Evolutionary conservation across 2,888 invertebrate species (phyloP).

Genomic region (Norana najaformis): DNA sequence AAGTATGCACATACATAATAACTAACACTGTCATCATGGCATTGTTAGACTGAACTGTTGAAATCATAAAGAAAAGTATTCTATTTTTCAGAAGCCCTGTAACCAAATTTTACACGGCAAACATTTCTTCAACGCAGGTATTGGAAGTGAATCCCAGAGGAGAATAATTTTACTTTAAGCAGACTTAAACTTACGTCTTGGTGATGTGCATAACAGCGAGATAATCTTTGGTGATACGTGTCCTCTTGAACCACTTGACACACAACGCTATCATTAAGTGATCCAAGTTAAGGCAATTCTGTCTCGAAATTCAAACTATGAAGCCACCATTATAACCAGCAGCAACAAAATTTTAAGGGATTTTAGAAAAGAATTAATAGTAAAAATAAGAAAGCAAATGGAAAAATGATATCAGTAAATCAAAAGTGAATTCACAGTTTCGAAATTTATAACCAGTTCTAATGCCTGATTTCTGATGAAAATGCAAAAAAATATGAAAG

Average conservation of each 20-base stretch:
- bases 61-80: background rate
- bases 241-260: constrained; percentile 26
- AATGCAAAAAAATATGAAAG: background rate
- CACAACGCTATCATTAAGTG: constrained; percentile 28
- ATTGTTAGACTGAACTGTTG: background rate
- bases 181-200: background rate
- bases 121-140: background rate
- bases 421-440: too few relatives aligned
- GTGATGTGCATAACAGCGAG: constrained; percentile 9
- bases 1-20: too few relatives aligned
- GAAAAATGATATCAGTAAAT: too few relatives aligned
- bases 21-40: background rate
- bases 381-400: background rate
- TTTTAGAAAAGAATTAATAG: background rate
- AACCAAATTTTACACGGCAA: background rate
- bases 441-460: too few relatives aligned
- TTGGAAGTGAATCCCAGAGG: background rate
- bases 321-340: background rate
- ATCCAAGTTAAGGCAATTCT: constrained; percentile 6
- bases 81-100: too few relatives aligned
- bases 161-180: background rate
- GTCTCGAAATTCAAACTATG: background rate
- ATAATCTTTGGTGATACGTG: background rate
- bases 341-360: background rate
- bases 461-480: background rate